Evolutionary conservation across 2,797 vertebrate species (phyloP), one percentile per base, ranked within the genome.

Genomic region (Manis crassicaudata): DNA sequence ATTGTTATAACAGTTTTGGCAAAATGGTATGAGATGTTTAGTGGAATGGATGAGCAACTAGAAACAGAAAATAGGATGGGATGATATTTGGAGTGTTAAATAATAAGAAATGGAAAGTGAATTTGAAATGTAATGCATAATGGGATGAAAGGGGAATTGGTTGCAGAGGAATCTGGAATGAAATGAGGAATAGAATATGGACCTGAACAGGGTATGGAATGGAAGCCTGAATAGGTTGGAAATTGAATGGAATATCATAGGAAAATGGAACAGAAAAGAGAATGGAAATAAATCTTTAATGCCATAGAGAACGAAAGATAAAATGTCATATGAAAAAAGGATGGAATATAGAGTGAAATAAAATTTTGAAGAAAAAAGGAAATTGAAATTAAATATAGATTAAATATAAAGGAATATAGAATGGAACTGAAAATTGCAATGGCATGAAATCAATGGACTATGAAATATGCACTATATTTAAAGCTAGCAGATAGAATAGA

Each of bases 101-200:
- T 92, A 88, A 76, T 73, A 70, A 87, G 27, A 63, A 80, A 88
- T 95, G 50, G 58, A 82, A 95, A 92, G 76, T 87, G 72, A 8
- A 81, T 94, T 84, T 96, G 54, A 90, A 94, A 90, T 67, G n/a
- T 37, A 87, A 79, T 52, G 60, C 35, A 95, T 43, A 81, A 83
- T 90, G 21, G 32, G 29, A 92, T 95, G 40, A 95, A 95, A 79
- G 35, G 14, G 32, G 91, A 75, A 73, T 37, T 65, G 32, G 35
- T 29, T 80, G 85, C 29, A 96, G 60, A 75, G 23, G 43, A 94
- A 84, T 88, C 23, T 88, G 21, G 23, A 90, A 35, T 93, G 58
- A 81, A 76, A 91, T 91, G 77, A 70, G 40, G 54, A 75, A 58
- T 80, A 54, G 52, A 93, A 85, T 54, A 86, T 75, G 67, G 50